A percentile compares a stretch with the other conserved stretches of the same genome.
These are phyloP conservation scores for Cecidostiba fungosa DNA, from an alignment of 2,888 invertebrate species.

Conservation along the genomic window DNA sequence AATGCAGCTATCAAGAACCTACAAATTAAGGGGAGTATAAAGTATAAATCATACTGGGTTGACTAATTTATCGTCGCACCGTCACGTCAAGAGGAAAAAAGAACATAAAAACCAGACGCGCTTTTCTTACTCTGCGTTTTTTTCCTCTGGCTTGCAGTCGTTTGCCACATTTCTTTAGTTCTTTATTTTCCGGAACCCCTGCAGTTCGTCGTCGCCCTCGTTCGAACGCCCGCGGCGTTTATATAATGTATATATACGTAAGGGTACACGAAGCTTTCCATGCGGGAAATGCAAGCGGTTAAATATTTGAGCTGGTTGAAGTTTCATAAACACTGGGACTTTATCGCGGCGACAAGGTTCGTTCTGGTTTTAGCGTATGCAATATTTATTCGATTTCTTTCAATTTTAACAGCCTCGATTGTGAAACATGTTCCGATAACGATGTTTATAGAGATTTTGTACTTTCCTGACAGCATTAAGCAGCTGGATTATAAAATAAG, in stretches of 20 bases:
- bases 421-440: not conserved
- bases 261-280: not conserved
- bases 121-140: not conserved
- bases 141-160: not conserved
- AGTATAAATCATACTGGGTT: conserved; percentile 44
- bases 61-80: conserved; percentile 48
- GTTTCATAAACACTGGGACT: not conserved
- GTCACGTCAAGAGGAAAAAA: not conserved
- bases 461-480: not conserved
- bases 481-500: not conserved
- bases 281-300: not conserved
- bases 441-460: not conserved
- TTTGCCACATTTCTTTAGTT: not conserved
- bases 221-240: not conserved
- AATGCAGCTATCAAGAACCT: conserved; percentile 39
- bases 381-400: not conserved
- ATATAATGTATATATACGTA: not conserved
- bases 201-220: not conserved
- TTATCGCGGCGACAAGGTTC: not conserved
- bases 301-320: not conserved
- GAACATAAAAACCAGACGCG: no score
- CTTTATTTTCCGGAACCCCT: not conserved
- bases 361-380: not conserved
- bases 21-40: conserved; percentile 32
- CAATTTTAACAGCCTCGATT: not conserved